A percentile compares a stretch with the other conserved stretches of the same genome.
Conservation (phyloP, 2,113 vertebrate genomes). For the Caretta caretta region DNA sequence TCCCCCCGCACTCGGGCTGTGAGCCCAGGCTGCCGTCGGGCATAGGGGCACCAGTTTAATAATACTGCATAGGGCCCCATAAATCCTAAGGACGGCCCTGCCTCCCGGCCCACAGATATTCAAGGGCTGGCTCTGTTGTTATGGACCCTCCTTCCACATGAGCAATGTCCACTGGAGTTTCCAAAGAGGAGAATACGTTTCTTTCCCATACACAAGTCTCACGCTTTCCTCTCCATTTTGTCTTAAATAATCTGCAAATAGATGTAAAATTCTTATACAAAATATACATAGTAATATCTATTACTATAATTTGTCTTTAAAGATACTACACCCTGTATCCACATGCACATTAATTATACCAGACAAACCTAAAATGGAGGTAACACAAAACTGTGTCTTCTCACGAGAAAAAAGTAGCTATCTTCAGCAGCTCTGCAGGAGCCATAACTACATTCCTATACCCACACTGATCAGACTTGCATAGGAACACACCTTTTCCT, state of each 20-base stretch:
- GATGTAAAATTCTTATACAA: background rate
- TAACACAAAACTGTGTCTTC: background rate
- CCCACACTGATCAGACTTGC: background rate
- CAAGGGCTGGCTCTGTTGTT: background rate
- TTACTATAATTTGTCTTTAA: background rate
- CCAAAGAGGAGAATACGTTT: background rate
- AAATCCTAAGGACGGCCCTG: background rate
- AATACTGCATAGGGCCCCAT: too few species aligned
- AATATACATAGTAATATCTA: background rate
- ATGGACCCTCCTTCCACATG: background rate
- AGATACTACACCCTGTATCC: background rate
- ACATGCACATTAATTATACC: background rate
- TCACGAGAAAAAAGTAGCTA: background rate
- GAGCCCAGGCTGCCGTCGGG: too few species aligned
- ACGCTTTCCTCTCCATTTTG: background rate
- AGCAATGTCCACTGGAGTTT: background rate
- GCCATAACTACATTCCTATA: background rate
- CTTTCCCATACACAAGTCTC: background rate
- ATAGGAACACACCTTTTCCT: background rate
- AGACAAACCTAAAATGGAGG: background rate
- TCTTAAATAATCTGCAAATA: background rate
- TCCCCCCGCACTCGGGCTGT: too few species aligned
- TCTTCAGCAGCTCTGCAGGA: background rate
- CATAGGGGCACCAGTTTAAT: too few species aligned
- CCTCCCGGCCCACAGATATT: background rate